phyloP scores from a whole-genome alignment of 2,888 invertebrate species.

The Diadegma fenestrale region DNA sequence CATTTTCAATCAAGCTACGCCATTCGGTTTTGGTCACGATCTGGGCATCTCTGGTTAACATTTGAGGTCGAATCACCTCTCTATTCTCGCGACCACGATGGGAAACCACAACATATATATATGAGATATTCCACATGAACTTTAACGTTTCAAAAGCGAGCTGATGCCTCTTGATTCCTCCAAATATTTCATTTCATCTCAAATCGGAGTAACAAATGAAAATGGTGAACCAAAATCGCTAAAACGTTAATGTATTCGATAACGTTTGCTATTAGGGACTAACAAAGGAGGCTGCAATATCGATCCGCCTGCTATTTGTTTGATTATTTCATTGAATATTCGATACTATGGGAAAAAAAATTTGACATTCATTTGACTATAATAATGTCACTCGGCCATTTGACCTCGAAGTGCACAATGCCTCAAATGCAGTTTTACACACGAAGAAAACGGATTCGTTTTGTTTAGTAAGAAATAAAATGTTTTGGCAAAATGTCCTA shows the following conservation, averaged over 20 bases:
- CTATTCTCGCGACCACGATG: constrained; percentile 27
- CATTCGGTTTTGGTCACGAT: constrained; percentile 16
- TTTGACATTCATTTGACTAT: too few species aligned
- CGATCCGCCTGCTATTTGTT: too few species aligned
- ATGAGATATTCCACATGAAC: not conserved
- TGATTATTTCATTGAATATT: too few species aligned
- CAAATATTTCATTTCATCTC: not conserved
- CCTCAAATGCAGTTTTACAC: not conserved
- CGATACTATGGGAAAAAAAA: too few species aligned
- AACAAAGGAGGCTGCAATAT: too few species aligned
- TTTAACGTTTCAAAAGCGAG: not conserved
- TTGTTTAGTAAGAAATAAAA: too few species aligned
- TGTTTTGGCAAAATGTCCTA: too few species aligned
- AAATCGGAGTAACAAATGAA: not conserved
- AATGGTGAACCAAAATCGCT: not conserved
- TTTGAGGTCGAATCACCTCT: constrained; percentile 22
- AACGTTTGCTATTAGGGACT: too few species aligned
- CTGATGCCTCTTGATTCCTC: not conserved
- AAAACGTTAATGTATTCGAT: not conserved
- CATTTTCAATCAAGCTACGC: not conserved
- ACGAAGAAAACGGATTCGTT: too few species aligned
- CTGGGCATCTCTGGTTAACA: constrained; percentile 8
- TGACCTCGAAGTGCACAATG: not conserved
- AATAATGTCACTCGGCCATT: too few species aligned
- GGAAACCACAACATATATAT: constrained; percentile 17